Evolutionary conservation across 1,140 invertebrate species (phyloP), one percentile per base, ranked within the genome.

Genomic region (Notospermus geniculatus): DNA sequence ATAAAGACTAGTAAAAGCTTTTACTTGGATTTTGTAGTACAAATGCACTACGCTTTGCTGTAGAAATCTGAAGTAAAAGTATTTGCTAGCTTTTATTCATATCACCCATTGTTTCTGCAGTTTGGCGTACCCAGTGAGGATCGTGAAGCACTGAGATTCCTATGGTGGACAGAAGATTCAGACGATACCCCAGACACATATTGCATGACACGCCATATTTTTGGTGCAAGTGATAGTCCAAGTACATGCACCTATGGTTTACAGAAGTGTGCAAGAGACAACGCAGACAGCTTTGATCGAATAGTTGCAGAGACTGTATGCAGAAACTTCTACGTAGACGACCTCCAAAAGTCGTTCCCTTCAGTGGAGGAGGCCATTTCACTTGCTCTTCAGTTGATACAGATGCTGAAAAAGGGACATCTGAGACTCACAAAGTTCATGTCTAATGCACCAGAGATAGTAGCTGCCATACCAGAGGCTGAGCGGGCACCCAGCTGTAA

Each of bases 21-120:
- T n/a, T n/a, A n/a, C n/a, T n/a, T n/a, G n/a, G n/a, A n/a, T n/a
- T n/a, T n/a, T n/a, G n/a, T n/a, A n/a, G n/a, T n/a, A n/a, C n/a
- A n/a, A n/a, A n/a, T n/a, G n/a, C n/a, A n/a, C n/a, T n/a, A n/a
- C n/a, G n/a, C n/a, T n/a, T n/a, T n/a, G n/a, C n/a, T n/a, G n/a
- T n/a, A n/a, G n/a, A n/a, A n/a, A n/a, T n/a, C n/a, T n/a, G n/a
- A n/a, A n/a, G n/a, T n/a, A n/a, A n/a, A n/a, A n/a, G n/a, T n/a
- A n/a, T n/a, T n/a, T n/a, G n/a, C n/a, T n/a, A n/a, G n/a, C n/a
- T n/a, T n/a, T n/a, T n/a, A n/a, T n/a, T n/a, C n/a, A n/a, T n/a
- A n/a, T n/a, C n/a, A n/a, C n/a, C n/a, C n/a, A n/a, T n/a, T 71
- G 69, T 71, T 71, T 43, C 60, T 69, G 23, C 62, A 67, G 29